These are phyloP conservation scores for Exephanes ischioxanthus DNA, from an alignment of 2,888 invertebrate species.

Conservation along the genomic window DNA sequence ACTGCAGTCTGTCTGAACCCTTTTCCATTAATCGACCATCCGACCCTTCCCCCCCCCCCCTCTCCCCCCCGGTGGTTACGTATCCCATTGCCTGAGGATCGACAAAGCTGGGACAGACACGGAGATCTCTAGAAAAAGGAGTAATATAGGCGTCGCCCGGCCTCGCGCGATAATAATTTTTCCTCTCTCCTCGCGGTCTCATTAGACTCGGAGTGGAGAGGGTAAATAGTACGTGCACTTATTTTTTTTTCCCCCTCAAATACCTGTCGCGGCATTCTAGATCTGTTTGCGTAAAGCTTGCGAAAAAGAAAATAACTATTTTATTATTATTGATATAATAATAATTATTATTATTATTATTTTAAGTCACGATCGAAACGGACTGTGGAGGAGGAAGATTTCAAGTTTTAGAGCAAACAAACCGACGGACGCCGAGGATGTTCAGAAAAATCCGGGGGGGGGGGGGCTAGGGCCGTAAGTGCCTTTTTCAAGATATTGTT, in stretches of 20 bases:
- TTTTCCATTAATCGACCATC: constrained; percentile 26
- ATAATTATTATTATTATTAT: background rate
- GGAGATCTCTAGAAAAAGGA: background rate
- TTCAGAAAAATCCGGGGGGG: constrained; percentile 1
- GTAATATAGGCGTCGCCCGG: background rate
- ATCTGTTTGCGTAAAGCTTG: background rate
- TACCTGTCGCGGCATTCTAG: constrained; percentile 2
- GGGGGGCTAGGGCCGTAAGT: constrained; percentile 70
- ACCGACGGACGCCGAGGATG: constrained; percentile 72
- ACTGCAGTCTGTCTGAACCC: constrained; percentile 1
- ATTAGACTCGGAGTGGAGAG: constrained; percentile 62
- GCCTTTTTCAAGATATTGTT: constrained; percentile 70
- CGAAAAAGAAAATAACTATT: background rate
- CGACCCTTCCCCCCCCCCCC: constrained; percentile 32
- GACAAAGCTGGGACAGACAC: constrained; percentile 2
- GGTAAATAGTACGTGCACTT: constrained; percentile 46
- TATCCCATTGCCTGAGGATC: background rate
- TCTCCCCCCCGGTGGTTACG: background rate
- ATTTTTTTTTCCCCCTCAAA: constrained; percentile 8
- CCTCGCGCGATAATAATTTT: background rate
- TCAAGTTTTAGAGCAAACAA: constrained; percentile 71
- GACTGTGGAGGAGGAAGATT: constrained; percentile 26
- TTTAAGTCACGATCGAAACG: background rate
- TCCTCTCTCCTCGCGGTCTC: constrained; percentile 17
- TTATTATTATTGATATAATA: background rate